phyloP scores from a whole-genome alignment of 2,888 invertebrate species.

The Artemia sp. region DNA sequence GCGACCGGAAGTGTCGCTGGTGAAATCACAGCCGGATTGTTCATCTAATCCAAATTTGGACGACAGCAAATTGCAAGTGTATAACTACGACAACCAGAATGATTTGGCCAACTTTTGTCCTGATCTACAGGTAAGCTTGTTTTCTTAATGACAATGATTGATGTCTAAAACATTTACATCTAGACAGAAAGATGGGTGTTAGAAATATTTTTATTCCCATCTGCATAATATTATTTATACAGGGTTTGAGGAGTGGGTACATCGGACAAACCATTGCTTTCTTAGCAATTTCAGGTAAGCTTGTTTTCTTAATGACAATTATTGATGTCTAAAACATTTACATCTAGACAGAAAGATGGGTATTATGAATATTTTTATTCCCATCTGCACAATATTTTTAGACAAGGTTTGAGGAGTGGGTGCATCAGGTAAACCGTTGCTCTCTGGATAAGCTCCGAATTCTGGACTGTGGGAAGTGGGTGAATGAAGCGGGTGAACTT shows the following conservation, averaged over 20 bases:
- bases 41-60: conserved; percentile 17
- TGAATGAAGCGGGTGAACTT: too few relatives aligned
- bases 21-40: background rate
- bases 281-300: conserved; percentile 24
- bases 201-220: too few relatives aligned
- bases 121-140: conserved; percentile 28
- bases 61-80: conserved; percentile 32
- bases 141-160: background rate
- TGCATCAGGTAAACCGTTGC: too few relatives aligned
- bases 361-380: too few relatives aligned
- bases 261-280: too few relatives aligned
- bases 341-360: background rate
- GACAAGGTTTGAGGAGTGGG: too few relatives aligned
- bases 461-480: too few relatives aligned
- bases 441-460: too few relatives aligned
- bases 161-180: conserved; percentile 20
- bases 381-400: too few relatives aligned
- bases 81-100: conserved; percentile 41
- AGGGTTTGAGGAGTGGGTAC: too few relatives aligned
- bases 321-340: conserved; percentile 18
- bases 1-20: conserved; percentile 1
- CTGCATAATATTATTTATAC: too few relatives aligned
- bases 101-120: conserved; percentile 40
- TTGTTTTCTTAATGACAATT: conserved; percentile 19
- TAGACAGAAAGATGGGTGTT: background rate